Percentiles rank a stretch among this genome's conserved stretches.
Evolutionary conservation across 1,140 invertebrate species (phyloP).

Genomic region (Akabosia matsudoensis): DNA sequence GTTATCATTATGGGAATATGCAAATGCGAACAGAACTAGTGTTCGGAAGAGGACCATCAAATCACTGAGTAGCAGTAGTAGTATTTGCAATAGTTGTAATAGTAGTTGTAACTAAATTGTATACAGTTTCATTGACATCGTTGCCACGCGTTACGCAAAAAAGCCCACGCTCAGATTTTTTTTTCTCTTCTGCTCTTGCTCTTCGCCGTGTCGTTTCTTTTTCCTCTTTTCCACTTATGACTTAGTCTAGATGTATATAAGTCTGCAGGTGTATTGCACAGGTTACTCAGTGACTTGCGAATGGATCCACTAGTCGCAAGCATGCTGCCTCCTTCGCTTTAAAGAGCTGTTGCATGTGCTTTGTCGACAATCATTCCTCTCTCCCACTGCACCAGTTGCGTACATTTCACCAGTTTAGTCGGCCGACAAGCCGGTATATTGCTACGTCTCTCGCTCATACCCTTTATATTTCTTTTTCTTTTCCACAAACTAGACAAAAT

Average conservation of each 20-base stretch:
- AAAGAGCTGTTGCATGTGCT: not conserved
- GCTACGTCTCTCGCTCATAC: not conserved
- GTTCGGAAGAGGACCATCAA: not conserved
- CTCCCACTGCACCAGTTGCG: not conserved
- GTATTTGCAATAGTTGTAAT: not conserved
- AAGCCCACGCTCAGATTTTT: constrained; percentile 36
- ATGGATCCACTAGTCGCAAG: constrained; percentile 18
- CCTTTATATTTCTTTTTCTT: no score
- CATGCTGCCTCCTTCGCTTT: not conserved
- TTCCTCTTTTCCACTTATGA: no score
- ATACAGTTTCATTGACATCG: constrained; percentile 37
- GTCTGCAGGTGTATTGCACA: constrained; percentile 25
- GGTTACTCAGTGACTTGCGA: constrained; percentile 30
- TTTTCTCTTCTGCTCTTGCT: not conserved
- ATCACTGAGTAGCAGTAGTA: not conserved
- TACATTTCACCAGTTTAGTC: not conserved
- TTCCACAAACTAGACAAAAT: not conserved
- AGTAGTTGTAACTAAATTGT: not conserved
- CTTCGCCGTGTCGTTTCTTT: no score
- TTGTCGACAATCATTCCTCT: not conserved
- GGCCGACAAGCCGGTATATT: not conserved
- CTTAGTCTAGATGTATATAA: constrained; percentile 31
- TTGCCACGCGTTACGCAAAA: constrained; percentile 43
- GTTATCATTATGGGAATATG: no score
- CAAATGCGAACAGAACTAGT: no score